These are phyloP conservation scores for Hemiscyllium ocellatum DNA, from an alignment of 2,113 vertebrate species.

Conservation along the genomic window DNA sequence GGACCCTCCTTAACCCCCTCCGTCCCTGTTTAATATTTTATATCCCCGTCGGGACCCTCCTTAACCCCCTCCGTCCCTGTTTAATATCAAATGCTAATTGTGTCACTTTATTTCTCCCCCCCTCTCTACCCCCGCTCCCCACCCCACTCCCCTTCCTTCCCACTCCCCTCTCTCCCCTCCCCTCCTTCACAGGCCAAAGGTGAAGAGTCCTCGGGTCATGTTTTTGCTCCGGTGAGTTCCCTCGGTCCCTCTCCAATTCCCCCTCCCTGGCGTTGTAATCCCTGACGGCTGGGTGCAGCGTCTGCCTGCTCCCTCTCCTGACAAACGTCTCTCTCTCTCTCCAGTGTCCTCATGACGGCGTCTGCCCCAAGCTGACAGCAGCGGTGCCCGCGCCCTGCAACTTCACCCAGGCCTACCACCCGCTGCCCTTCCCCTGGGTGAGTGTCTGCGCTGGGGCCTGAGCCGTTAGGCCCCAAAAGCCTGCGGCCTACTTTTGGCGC, in stretches of 20 bases:
- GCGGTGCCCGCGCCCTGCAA: slow-evolving; percentile 62
- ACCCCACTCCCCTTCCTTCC: too few species aligned
- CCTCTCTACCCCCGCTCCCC: neutral
- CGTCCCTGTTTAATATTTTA: too few species aligned
- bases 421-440: slow-evolving; percentile 64
- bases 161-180: neutral
- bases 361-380: slow-evolving; percentile 65
- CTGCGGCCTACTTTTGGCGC: neutral
- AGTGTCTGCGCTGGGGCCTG: slow-evolving; percentile 41
- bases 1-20: too few species aligned
- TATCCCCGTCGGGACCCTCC: neutral
- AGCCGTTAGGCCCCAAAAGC: neutral
- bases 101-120: too few species aligned
- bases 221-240: slow-evolving; percentile 73
- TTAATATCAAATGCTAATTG: neutral
- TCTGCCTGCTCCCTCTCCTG: neutral
- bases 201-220: slow-evolving; percentile 49
- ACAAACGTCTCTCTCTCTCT: neutral
- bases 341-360: slow-evolving; percentile 66
- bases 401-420: slow-evolving; percentile 66
- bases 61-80: too few species aligned
- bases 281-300: too few species aligned
- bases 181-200: slow-evolving; percentile 57
- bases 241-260: neutral
- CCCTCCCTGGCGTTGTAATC: slow-evolving; percentile 44